phyloP scores from a whole-genome alignment of 2,113 vertebrate species.

The Podarcis muralis region DNA sequence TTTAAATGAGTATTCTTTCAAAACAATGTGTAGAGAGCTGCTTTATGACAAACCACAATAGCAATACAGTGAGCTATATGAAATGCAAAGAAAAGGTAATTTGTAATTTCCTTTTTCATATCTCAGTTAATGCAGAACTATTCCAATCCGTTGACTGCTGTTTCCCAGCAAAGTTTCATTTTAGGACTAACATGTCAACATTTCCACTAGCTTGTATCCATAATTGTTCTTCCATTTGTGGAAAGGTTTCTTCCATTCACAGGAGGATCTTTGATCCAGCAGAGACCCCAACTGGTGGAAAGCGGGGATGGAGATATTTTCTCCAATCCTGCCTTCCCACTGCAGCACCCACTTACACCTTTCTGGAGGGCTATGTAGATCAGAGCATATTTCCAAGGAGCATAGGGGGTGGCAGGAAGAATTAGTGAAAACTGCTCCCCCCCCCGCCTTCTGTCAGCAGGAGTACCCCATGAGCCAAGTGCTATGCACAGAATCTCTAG shows the following conservation, averaged over 20 bases:
- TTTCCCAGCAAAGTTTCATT: not conserved
- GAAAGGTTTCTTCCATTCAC: not conserved
- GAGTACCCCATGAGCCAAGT: not conserved
- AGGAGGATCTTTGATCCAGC: not conserved
- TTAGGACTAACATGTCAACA: not conserved
- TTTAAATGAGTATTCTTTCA: not conserved
- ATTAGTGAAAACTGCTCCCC: not conserved
- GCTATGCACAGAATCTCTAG: not conserved
- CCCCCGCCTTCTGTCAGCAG: not conserved
- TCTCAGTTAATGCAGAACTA: not conserved
- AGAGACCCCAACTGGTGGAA: not conserved
- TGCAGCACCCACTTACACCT: not conserved
- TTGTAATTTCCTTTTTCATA: not conserved
- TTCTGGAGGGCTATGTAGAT: not conserved
- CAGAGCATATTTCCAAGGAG: not conserved
- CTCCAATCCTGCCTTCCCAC: not conserved
- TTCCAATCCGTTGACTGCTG: not conserved
- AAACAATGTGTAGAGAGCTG: not conserved
- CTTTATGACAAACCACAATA: constrained; percentile 3
- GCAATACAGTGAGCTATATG: not conserved
- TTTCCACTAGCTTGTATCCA: not conserved
- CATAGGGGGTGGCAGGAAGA: too few species aligned
- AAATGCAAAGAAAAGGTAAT: not conserved
- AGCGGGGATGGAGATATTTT: not conserved
- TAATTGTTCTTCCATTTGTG: not conserved